phyloP scores from a whole-genome alignment of 2,797 vertebrate species.

The Sebastes ruberrimus region DNA sequence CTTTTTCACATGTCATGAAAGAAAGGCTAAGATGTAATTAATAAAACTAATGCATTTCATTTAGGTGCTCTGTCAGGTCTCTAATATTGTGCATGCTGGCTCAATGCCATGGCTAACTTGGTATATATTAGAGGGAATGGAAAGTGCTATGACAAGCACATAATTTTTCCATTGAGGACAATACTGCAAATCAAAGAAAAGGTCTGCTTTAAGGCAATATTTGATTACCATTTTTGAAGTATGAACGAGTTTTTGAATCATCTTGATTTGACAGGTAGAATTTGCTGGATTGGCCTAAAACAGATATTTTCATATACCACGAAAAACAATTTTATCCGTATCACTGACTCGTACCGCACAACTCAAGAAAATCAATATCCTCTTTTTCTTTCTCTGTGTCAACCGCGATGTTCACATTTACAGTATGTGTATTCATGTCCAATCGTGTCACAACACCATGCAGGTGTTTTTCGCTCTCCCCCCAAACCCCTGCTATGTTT shows the following conservation, averaged over 20 bases:
- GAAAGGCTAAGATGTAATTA: not conserved
- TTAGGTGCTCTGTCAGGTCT: not conserved
- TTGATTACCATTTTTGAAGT: not conserved
- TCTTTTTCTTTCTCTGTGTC: not conserved
- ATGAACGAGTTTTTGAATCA: not conserved
- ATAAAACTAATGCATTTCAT: not conserved
- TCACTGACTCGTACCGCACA: not conserved
- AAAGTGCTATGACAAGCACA: not conserved
- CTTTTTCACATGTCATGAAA: not conserved
- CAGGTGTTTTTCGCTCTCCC: constrained; percentile 31
- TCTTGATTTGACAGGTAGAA: not conserved
- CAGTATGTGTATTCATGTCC: not conserved
- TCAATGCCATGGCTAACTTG: not conserved
- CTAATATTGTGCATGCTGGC: not conserved
- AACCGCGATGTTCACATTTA: not conserved
- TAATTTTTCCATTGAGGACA: not conserved
- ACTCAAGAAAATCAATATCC: not conserved
- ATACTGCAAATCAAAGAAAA: not conserved
- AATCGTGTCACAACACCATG: constrained; percentile 3
- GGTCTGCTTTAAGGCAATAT: not conserved
- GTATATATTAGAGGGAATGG: not conserved
- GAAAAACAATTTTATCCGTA: not conserved
- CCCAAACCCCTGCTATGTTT: constrained; percentile 34
- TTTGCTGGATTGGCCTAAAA: not conserved
- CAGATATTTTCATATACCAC: not conserved